phyloP scores from a whole-genome alignment of 1,140 invertebrate species.

The Drosophila triauraria region DNA sequence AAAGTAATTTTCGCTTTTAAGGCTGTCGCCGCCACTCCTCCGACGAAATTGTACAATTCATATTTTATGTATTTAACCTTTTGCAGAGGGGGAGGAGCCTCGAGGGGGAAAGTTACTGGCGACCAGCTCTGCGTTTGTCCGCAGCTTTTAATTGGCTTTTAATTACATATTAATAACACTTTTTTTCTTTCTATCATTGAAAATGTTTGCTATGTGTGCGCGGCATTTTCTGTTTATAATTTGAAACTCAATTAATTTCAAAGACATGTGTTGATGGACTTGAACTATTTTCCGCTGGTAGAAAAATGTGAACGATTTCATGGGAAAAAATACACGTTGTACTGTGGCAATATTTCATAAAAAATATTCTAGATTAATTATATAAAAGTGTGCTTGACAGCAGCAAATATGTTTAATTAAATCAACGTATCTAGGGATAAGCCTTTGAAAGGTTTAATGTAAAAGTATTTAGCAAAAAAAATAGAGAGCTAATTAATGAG shows the following conservation, averaged over 20 bases:
- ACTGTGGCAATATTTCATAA: neutral
- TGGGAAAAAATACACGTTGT: neutral
- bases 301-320: constrained; percentile 21
- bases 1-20: constrained; percentile 68
- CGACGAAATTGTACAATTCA: constrained; percentile 35
- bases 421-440: neutral
- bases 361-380: constrained; percentile 1
- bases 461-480: neutral
- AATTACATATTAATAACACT: constrained; percentile 61
- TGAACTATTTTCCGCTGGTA: constrained; percentile 16
- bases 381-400: constrained; percentile 4
- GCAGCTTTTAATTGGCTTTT: constrained; percentile 61
- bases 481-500: neutral
- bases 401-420: constrained; percentile 7
- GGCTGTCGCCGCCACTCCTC: constrained; percentile 9
- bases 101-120: constrained; percentile 54
- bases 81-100: neutral
- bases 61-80: constrained; percentile 37
- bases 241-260: constrained; percentile 51
- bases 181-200: constrained; percentile 20
- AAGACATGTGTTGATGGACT: constrained; percentile 31
- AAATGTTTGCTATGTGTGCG: constrained; percentile 46
- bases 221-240: constrained; percentile 38
- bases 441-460: neutral
- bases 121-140: constrained; percentile 22